Conservation (phyloP, 1,140 invertebrate species). For the Calliopsis andreniformis region DNA sequence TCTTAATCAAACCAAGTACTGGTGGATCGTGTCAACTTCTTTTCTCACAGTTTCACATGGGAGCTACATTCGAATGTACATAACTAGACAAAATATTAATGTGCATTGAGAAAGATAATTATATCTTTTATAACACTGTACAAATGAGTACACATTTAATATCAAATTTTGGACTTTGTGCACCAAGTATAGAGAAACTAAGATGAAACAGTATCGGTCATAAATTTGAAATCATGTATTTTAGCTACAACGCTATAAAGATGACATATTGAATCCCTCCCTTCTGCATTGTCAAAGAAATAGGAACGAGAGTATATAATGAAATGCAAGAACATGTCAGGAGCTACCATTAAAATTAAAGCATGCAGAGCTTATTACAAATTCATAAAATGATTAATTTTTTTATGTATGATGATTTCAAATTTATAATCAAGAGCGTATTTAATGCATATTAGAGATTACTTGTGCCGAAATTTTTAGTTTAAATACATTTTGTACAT, state of each 20-base stretch:
- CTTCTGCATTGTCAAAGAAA: no score
- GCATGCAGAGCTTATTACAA: no score
- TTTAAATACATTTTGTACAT: neutral
- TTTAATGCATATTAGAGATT: neutral
- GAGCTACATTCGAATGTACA: neutral
- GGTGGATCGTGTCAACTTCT: constrained; percentile 38
- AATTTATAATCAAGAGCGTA: neutral
- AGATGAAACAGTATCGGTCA: no score
- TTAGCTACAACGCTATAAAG: no score
- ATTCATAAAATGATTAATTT: no score
- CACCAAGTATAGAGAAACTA: neutral
- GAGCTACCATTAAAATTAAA: no score
- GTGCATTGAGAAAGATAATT: constrained; percentile 24
- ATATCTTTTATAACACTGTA: neutral
- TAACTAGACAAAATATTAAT: constrained; percentile 22
- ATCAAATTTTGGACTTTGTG: constrained; percentile 28
- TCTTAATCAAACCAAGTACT: constrained; percentile 28
- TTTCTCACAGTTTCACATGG: constrained; percentile 3
- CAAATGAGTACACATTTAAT: neutral
- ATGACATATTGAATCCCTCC: no score
- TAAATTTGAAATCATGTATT: neutral
- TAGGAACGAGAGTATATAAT: neutral
- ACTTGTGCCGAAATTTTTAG: constrained; percentile 1
- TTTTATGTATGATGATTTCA: neutral
- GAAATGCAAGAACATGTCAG: no score